Percentiles rank a stretch among this genome's conserved stretches.
Conservation (phyloP, 1,140 invertebrate species). For the Trissolcus basalis region DNA sequence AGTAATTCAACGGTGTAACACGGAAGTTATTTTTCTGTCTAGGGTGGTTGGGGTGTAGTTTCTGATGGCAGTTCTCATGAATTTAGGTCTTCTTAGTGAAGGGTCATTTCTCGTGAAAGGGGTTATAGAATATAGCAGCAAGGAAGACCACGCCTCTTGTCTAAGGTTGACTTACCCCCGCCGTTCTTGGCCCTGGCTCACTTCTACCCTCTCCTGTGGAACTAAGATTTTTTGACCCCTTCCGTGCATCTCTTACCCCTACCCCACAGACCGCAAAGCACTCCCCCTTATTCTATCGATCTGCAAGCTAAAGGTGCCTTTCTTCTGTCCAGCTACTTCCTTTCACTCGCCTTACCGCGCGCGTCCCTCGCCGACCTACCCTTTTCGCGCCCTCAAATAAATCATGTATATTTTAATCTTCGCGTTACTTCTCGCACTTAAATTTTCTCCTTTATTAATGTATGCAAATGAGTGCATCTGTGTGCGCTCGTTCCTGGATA, state of each 20-base stretch:
- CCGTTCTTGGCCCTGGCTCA: slow-evolving; percentile 56
- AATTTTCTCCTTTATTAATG: slow-evolving; percentile 53
- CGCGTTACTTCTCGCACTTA: slow-evolving; percentile 55
- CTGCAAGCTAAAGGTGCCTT: slow-evolving; percentile 69
- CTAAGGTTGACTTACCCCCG: slow-evolving; percentile 74
- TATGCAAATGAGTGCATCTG: slow-evolving; percentile 45
- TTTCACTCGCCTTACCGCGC: slow-evolving; percentile 51
- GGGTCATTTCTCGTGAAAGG: slow-evolving; percentile 58
- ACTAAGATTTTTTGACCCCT: slow-evolving; percentile 74
- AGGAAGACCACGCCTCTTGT: slow-evolving; percentile 74
- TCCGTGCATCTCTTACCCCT: slow-evolving; percentile 56
- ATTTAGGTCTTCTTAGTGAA: slow-evolving; percentile 61
- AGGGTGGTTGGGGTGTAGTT: slow-evolving; percentile 45
- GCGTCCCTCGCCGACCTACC: slow-evolving; percentile 37
- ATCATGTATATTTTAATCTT: slow-evolving; percentile 60
- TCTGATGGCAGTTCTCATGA: slow-evolving; percentile 59
- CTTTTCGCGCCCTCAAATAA: slow-evolving; percentile 52
- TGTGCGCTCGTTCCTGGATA: slow-evolving; percentile 21
- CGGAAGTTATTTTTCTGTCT: slow-evolving; percentile 58
- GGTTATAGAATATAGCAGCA: slow-evolving; percentile 47
- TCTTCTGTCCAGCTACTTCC: slow-evolving; percentile 66
- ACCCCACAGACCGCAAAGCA: slow-evolving; percentile 43
- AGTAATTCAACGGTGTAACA: slow-evolving; percentile 51
- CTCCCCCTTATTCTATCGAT: slow-evolving; percentile 72
- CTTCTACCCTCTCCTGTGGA: slow-evolving; percentile 62